A percentile compares a stretch with the other conserved stretches of the same genome.
Conservation (phyloP, 2,797 vertebrate genomes). For the Urophycis tenuis region DNA sequence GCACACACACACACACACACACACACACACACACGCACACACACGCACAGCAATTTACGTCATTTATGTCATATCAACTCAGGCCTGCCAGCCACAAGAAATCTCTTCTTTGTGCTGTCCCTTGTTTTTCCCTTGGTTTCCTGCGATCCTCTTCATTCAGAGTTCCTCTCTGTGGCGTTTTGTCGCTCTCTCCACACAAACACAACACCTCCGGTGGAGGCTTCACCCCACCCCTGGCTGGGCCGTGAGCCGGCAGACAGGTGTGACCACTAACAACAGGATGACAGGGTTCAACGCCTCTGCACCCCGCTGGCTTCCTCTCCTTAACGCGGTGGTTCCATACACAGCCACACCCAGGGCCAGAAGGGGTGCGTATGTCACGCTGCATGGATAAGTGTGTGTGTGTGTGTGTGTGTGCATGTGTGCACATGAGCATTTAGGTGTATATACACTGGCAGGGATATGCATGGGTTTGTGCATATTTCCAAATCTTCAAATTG, state of each 20-base stretch:
- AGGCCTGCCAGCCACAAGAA: slow-evolving; percentile 9
- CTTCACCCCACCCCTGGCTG: slow-evolving; percentile 28
- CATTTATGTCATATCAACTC: neutral
- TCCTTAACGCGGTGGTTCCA: slow-evolving; percentile 42
- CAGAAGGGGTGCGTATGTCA: slow-evolving; percentile 18
- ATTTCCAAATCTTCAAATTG: neutral
- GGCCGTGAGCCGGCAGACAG: slow-evolving; percentile 58
- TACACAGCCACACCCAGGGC: slow-evolving; percentile 49
- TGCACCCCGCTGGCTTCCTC: slow-evolving; percentile 64
- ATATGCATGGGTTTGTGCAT: slow-evolving; percentile 6
- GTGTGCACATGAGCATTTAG: neutral
- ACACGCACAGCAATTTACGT: neutral
- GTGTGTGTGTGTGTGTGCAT: slow-evolving; percentile 1
- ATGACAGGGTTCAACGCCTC: slow-evolving; percentile 68
- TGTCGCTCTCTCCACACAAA: slow-evolving; percentile 31
- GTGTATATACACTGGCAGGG: neutral
- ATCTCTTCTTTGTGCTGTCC: slow-evolving; percentile 17
- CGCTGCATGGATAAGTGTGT: slow-evolving; percentile 8
- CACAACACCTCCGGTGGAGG: slow-evolving; percentile 36
- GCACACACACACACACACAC: neutral
- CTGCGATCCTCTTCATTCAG: slow-evolving; percentile 27
- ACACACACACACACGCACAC: neutral
- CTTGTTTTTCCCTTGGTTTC: slow-evolving; percentile 25
- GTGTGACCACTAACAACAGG: slow-evolving; percentile 73
- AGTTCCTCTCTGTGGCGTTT: slow-evolving; percentile 31